Base-by-base conservation (phyloP, 1,140 invertebrate species). In the Cardiocondyla obscurior region DNA sequence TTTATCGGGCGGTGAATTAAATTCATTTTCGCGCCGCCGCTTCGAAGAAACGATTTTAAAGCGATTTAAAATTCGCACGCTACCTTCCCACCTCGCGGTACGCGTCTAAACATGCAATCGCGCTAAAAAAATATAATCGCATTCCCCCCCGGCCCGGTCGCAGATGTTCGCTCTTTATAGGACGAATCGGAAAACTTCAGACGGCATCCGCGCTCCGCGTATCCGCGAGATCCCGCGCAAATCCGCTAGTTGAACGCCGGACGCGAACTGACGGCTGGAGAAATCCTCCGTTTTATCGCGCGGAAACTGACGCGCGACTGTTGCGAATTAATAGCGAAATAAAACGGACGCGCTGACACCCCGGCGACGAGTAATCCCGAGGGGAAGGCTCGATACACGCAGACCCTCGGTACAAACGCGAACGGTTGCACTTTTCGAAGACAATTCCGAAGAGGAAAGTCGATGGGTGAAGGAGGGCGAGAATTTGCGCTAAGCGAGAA, bases 301-400 rank as follows among this genome's bases (percentile, higher is more conserved):
- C 39, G 30, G 30, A 36, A 67, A 46, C 42, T 74, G 39, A 74
- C 53, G 62, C 28, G 39, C n/a, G 42, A 58, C 70, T 73, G 53
- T 16, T 73, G 53, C 19, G 44, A 77, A 77, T 77, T 67, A 77
- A 67, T 77, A 65, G 53, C 44, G 39, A 67, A 67, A 67, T 67
- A 67, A 77, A 53, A 77, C 58, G n/a, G 10, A 58, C 25, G 36
- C 19, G 60, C 65, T 44, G 44, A 39, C 46, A 49, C 49, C 22
- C 8, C 57, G 6, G 74, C 51, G 53, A 84, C 14, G 72, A n/a
- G n/a, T 77, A 84, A 84, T 85, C 51, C 44, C 22, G 51, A 84
- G 49, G 25, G 58, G n/a, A n/a, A 77, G 51, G 70, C 25, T 28
- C 70, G 49, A 74, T 36, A 60, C 30, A 57, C 25, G 51, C 64